Base-by-base conservation (phyloP, 2,888 invertebrate genomes). In the Dolichopus griseipennis region DNA sequence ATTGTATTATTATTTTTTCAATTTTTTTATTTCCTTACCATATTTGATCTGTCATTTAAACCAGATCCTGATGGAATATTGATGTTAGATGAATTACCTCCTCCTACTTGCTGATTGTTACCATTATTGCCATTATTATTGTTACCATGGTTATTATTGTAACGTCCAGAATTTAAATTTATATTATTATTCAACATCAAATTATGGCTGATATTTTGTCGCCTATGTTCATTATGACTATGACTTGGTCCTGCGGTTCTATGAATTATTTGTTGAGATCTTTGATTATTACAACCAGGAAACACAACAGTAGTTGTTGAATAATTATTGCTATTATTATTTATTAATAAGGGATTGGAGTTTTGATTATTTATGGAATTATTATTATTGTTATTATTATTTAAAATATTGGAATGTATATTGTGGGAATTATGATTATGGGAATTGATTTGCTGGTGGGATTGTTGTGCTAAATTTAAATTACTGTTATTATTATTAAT, bases 31-130 rank as follows among this genome's bases (percentile, higher is more conserved):
- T 37, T 27, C 52, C 71, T 72, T 69, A 73, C 73, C 74, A 73
- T 73, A 72, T 71, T 74, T 66, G 75, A 76, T 70, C 78, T 74
- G 72, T 78, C 78, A 71, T 75, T 76, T 73, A 76, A 73, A 71
- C 76, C 75, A 74, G 77, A 75, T 73, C 75, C 76, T 69, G 75
- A 72, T 71, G 73, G 74, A 70, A 74, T 75, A 66, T 68, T 73
- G 69, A 69, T 73, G 70, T 69, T 73, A 67, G 66, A 73, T 66
- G 65, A 72, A 66, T 67, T 71, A 52, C 70, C 71, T 73, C 71
- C 69, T 73, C 67, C 67, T 69, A 61, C 71, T 72, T 67, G 22
- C 65, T 67, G 67, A 52, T 52, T 52, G 15, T 18, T 52, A 52
- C 52, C 52, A 63, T 33, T 63, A 63, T 63, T 63, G 27, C 22